Base-by-base conservation (phyloP, 2,888 invertebrate genomes). In the Pyrrhia umbra region DNA sequence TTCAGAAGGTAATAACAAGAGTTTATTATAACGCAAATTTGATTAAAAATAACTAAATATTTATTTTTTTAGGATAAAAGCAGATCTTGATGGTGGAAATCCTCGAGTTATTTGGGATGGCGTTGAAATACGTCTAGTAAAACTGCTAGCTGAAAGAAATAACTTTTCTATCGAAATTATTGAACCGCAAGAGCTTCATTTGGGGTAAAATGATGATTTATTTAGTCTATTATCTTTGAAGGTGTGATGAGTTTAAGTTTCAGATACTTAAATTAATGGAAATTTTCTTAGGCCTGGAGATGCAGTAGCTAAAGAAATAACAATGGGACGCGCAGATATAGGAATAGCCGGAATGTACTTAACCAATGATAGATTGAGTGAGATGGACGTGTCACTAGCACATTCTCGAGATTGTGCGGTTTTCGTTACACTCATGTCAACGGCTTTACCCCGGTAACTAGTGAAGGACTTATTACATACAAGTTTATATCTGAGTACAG, bases 401-500 rank as follows among this genome's bases (percentile, higher is more conserved):
- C 97, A 97, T 88, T 96, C 96, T 2, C 95, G 96, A 65, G 98
- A 98, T 83, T 98, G 97, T 86, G 97, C 97, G 5, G 95, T 96
- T 1, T 98, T 97, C 84, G 96, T 97, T 49, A 97, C 97, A 0
- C 88, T 97, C 5, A 96, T 97, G 65, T 97, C 97, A 1, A 97
- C 97, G 47, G 97, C 98, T 4, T 90, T 98, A 59, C 97, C 97
- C 25, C 96, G 97, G 97, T 92, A 78, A 47, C 6, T 54, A 34
- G 2, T n/a, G 1, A 10, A 13, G 4, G 18, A 40, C 0, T 8
- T 30, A 2, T 16, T 30, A 0, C 9, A 3, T 6, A 25, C 0
- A 13, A 27, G 13, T 9, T 0, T 34, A 16, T 13, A n/a, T 0
- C 2, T 16, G 42, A 5, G 40, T 15, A 0, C 5, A 13, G 2